Evolutionary conservation across 2,888 invertebrate species (phyloP), one percentile per base, ranked within the genome.

Genomic region (Venusia cambrica): DNA sequence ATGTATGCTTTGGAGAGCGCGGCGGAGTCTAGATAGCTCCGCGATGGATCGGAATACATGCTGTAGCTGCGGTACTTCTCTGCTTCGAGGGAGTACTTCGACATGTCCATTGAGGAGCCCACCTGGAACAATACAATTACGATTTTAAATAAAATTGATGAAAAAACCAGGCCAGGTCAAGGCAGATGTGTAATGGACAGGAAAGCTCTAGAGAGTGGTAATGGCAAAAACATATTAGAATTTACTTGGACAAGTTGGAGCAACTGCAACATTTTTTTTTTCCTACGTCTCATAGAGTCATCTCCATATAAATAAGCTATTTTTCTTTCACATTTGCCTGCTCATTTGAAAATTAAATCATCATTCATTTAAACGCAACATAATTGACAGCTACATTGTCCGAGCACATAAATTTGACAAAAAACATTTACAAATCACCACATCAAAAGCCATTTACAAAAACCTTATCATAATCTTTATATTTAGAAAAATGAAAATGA

Each of bases 51-150:
- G 0, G 92, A 90, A 62, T 93, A 93, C 92, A 93, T 92, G 38
- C 92, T 91, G 77, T 93, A 93, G 9, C 91, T 90, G 31, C 93
- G 88, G 71, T 93, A 93, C 57, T 93, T 93, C 56, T 93, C 93
- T 0, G 92, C 92, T 51, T 93, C 93, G 81, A 93, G 90, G 4
- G 93, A 92, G 67, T 93, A 93, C 62, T 93, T 93, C 0, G 88
- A 84, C 92, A 93, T 93, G 62, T 93, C 93, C 92, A 93, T 93
- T 45, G 93, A 89, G 27, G 91, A 91, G 3, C 91, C 92, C 41
- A 93, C 91, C 93, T 93, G 89, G 1, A 89, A 89, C 72, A 81
- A 67, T n/a, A n/a, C n/a, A n/a, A n/a, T n/a, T n/a, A n/a, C n/a
- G n/a, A n/a, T n/a, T n/a, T n/a, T n/a, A n/a, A n/a, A n/a, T n/a